Evolutionary conservation across 2,888 invertebrate genomes (phyloP), one percentile per base, ranked within the genome.

Genomic region (Acronicta psi): DNA sequence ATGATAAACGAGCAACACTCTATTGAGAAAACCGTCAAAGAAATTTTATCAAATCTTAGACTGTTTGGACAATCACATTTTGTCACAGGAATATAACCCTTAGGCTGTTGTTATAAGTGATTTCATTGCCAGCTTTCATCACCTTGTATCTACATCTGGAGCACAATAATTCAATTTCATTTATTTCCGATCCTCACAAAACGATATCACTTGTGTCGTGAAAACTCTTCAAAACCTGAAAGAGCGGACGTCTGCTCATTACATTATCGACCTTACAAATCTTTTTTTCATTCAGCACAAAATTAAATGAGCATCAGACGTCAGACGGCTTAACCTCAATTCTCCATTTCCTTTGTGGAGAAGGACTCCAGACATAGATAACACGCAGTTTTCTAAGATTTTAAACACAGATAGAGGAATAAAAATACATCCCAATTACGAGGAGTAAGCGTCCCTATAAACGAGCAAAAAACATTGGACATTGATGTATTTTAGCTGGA

Each of bases 341-440:
- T 46, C 36, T 46, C 23, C 29, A 37, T 46, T 53, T 54, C 73
- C 52, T 69, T 72, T 72, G 55, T 67, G 68, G 67, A 53, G 36
- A 67, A 29, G 31, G 52, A 72, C 67, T 67, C 42, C 60, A 55
- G 59, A 56, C 59, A 52, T 41, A 61, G 68, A 52, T 57, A 58
- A 62, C 51, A 54, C 56, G 16, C 56, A 37, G 47, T 65, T 63
- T 57, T 51, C 55, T 60, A 65, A 65, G 66, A 71, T 69, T 75
- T 75, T 61, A 49, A 74, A 72, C 46, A 64, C 31, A 67, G 67
- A 73, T 71, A 66, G 54, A 56, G 34, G 71, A 68, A 75, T 79
- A 80, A 80, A 80, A 77, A 81, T 78, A 75, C 71, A 64, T 62
- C 58, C 74, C 77, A 80, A 80, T 80, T 80, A 80, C 60, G 61